phyloP scores from a whole-genome alignment of 2,113 vertebrate genomes.

The Chaenocephalus aceratus region DNA sequence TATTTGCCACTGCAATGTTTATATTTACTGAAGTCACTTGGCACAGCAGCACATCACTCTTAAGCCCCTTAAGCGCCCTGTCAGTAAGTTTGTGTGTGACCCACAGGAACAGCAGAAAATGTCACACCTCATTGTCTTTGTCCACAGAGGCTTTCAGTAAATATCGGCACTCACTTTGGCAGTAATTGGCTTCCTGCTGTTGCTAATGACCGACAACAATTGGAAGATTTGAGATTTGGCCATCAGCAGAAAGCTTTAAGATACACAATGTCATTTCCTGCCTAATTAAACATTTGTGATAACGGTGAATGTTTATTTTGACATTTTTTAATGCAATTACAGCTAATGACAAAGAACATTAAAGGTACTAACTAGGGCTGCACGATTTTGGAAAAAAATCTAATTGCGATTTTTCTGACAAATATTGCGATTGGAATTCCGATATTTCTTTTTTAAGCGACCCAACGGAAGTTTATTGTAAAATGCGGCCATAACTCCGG shows the following conservation, averaged over 20 bases:
- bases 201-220: constrained; percentile 50
- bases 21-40: constrained; percentile 63
- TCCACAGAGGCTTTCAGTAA: constrained; percentile 45
- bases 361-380: neutral
- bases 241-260: constrained; percentile 23
- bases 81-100: constrained; percentile 55
- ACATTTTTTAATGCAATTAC: constrained; percentile 17
- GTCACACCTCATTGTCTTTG: constrained; percentile 67
- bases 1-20: constrained; percentile 62
- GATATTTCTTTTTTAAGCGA: too few species aligned
- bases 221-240: constrained; percentile 20
- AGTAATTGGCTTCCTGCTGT: constrained; percentile 59
- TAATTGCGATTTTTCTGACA: too few species aligned
- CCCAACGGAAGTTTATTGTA: too few species aligned
- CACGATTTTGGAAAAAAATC: too few species aligned
- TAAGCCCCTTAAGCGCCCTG: constrained; percentile 54
- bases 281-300: constrained; percentile 52
- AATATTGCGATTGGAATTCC: too few species aligned
- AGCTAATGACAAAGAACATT: constrained; percentile 30
- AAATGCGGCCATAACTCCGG: too few species aligned
- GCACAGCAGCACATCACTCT: constrained; percentile 49
- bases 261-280: constrained; percentile 24
- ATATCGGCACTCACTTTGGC: constrained; percentile 42
- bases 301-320: constrained; percentile 35
- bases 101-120: constrained; percentile 53